Evolutionary conservation across 2,888 invertebrate genomes (phyloP).

Genomic region (Hydrotaea cyrtoneurina): DNA sequence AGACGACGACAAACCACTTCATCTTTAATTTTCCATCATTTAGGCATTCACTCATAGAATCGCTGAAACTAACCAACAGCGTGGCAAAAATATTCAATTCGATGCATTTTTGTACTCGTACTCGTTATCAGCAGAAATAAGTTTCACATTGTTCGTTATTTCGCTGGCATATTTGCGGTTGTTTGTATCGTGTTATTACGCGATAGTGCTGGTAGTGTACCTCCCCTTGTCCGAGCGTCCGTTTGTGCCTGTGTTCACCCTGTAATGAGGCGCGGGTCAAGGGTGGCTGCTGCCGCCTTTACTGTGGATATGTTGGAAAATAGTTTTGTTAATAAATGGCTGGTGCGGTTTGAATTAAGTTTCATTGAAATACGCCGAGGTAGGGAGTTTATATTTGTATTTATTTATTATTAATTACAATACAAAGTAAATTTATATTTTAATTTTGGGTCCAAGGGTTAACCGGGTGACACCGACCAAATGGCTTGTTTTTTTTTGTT

Average conservation of each 20-base stretch:
- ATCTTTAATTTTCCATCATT: not conserved
- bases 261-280: not conserved
- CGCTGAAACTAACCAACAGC: not conserved
- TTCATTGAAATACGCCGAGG: too few species aligned
- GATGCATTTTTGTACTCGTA: constrained; percentile 2
- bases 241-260: not conserved
- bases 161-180: constrained; percentile 20
- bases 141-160: not conserved
- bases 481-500: too few species aligned
- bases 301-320: too few species aligned
- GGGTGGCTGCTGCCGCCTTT: not conserved
- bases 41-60: not conserved
- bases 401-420: too few species aligned
- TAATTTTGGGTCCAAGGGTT: too few species aligned
- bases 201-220: not conserved
- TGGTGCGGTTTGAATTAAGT: too few species aligned
- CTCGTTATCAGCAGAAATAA: constrained; percentile 19
- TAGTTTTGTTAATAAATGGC: too few species aligned
- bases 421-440: too few species aligned
- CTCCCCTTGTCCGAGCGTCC: too few species aligned
- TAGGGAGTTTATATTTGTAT: too few species aligned
- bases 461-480: too few species aligned
- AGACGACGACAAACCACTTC: not conserved
- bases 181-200: constrained; percentile 21
- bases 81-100: not conserved